A percentile compares a stretch with the other conserved stretches of the same genome.
phyloP scores from a whole-genome alignment of 2,113 vertebrate species.

The Bucco capensis region DNA sequence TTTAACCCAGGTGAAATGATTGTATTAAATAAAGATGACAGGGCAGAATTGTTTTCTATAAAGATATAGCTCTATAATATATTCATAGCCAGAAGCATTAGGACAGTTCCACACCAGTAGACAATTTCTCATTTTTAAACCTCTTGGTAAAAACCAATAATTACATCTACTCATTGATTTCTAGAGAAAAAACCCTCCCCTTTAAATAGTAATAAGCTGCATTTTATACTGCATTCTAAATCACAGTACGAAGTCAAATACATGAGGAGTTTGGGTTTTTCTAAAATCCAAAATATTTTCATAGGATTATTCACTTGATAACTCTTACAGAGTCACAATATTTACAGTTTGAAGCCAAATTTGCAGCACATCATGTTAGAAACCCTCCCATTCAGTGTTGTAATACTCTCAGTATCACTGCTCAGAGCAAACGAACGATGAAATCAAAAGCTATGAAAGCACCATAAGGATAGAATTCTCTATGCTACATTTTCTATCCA shows the following conservation, averaged over 20 bases:
- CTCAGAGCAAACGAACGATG: background rate
- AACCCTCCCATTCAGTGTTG: background rate
- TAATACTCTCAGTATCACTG: background rate
- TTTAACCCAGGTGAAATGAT: slow-evolving; percentile 20
- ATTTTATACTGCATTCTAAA: background rate
- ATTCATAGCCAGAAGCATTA: background rate
- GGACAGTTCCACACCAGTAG: background rate
- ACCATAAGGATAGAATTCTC: background rate
- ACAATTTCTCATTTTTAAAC: background rate
- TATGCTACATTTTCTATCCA: background rate
- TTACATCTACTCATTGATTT: background rate
- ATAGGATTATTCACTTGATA: background rate
- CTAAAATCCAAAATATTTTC: background rate
- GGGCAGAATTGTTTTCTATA: background rate
- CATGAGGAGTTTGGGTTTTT: background rate
- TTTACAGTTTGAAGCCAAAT: background rate
- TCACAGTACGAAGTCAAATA: background rate
- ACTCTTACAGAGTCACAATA: background rate
- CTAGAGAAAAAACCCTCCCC: background rate
- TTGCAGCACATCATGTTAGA: background rate
- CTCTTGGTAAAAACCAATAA: background rate
- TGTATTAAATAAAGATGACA: slow-evolving; percentile 29
- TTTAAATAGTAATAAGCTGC: slow-evolving; percentile 1
- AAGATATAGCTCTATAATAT: slow-evolving; percentile 9
- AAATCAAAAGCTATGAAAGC: background rate